Evolutionary conservation across 2,888 invertebrate genomes (phyloP).

Genomic region (Stratiomys singularior): DNA sequence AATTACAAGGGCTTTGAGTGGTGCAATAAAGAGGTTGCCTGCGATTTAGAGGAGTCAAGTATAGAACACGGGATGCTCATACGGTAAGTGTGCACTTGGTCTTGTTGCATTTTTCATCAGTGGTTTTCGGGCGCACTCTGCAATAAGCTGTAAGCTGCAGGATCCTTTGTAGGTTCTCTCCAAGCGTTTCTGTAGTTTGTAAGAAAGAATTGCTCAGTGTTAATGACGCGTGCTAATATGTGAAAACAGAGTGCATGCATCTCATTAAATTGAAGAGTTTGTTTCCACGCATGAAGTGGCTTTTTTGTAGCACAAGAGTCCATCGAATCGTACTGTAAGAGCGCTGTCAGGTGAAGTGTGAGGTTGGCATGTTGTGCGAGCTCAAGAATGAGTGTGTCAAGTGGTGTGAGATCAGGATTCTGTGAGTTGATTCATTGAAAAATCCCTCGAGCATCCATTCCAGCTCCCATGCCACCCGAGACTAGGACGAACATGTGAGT

Average conservation of each 20-base stretch:
- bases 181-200: neutral
- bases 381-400: neutral
- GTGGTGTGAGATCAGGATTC: conserved; percentile 13
- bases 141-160: too few species aligned
- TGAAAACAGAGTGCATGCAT: neutral
- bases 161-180: neutral
- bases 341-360: conserved; percentile 14
- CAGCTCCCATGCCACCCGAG: neutral
- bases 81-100: conserved; percentile 16
- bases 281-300: neutral
- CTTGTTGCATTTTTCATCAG: neutral
- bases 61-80: conserved; percentile 26
- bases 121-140: too few species aligned
- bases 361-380: neutral
- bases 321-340: conserved; percentile 13
- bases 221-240: too few species aligned
- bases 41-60: neutral
- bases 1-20: neutral
- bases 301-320: neutral
- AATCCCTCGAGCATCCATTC: neutral
- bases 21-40: neutral
- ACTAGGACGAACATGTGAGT: neutral
- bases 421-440: conserved; percentile 24
- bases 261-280: conserved; percentile 18
- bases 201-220: neutral